Evolutionary conservation across 2,888 invertebrate species (phyloP).

Genomic region (Bombylius major): DNA sequence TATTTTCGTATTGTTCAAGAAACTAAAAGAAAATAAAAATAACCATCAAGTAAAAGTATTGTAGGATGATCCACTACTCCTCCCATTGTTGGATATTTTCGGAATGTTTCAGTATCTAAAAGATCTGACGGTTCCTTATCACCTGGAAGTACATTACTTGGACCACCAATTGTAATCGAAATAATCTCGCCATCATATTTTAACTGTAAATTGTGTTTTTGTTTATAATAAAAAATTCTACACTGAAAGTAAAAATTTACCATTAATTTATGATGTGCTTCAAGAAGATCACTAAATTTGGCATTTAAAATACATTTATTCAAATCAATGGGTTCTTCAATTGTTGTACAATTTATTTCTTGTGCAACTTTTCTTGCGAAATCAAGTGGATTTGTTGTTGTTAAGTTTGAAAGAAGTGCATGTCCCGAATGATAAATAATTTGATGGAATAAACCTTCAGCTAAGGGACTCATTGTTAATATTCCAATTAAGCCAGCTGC

Average conservation of each 20-base stretch:
- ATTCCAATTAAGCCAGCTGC: conserved; percentile 33
- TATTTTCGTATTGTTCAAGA: no score
- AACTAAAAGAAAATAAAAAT: not conserved
- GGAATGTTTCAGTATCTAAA: not conserved
- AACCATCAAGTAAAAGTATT: conserved; percentile 2
- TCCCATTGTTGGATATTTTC: conserved; percentile 6
- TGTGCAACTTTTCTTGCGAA: conserved; percentile 13
- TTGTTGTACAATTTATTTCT: not conserved
- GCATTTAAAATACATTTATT: not conserved
- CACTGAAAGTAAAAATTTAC: not conserved
- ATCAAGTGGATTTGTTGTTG: conserved; percentile 24
- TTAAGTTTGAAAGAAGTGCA: conserved; percentile 32
- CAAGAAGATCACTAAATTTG: conserved; percentile 5
- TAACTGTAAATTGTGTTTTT: not conserved
- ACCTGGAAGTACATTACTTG: not conserved
- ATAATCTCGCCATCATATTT: not conserved
- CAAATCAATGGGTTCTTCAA: not conserved
- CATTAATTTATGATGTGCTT: conserved; percentile 13
- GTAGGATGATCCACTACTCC: conserved; percentile 7
- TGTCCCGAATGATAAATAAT: conserved; percentile 38
- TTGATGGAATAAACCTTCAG: conserved; percentile 31
- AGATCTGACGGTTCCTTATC: not conserved
- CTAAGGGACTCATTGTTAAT: conserved; percentile 27
- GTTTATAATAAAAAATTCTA: no score
- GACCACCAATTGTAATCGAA: conserved; percentile 3